Evolutionary conservation across 2,113 vertebrate species (phyloP), one percentile per base, ranked within the genome.

Genomic region (Ochotona princeps): DNA sequence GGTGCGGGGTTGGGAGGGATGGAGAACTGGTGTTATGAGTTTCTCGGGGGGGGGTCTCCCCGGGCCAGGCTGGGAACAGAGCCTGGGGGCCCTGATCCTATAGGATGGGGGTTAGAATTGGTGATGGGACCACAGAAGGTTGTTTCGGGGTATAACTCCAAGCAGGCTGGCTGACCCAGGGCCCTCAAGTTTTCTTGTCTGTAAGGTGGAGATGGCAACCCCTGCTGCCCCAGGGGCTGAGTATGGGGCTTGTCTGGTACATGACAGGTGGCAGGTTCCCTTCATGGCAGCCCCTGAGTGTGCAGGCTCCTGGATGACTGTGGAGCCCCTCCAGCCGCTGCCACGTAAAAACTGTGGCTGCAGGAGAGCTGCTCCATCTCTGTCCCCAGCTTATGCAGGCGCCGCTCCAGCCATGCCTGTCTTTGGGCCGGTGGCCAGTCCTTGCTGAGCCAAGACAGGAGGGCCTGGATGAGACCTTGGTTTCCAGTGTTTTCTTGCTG

Each of bases 121-220:
- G 0, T 5, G 9, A 2, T 1, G 1, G 66, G 4, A 63, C 51
- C 51, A 60, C 10, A 44, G 61, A 17, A 18, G n/a, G 60, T 51
- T 15, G 1, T 20, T 35, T 26, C 28, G 20, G 79, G 21, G 7
- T 7, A 26, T 28, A 82, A 49, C n/a, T 69, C 81, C 10, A 38
- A 82, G 69, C 26, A 65, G 60, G 26, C 15, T 1, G 1, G 61
- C 73, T 81, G 80, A 38, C 25, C 67, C 8, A 8, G 7, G 14
- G 51, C 60, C 54, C 65, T 76, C 67, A 8, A 44, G n/a, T 65
- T 47, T 57, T 12, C 60, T 74, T 54, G 30, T 38, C 78, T 86
- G 21, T 69, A 25, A 44, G 78, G 15, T 61, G n/a, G 26, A 63
- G 14, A 2, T 8, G 21, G 35, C 7, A 10, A 65, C 9, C 6